These are phyloP conservation scores for Psilanteris sp. DNA, from an alignment of 1,140 invertebrate species.

Conservation along the genomic window DNA sequence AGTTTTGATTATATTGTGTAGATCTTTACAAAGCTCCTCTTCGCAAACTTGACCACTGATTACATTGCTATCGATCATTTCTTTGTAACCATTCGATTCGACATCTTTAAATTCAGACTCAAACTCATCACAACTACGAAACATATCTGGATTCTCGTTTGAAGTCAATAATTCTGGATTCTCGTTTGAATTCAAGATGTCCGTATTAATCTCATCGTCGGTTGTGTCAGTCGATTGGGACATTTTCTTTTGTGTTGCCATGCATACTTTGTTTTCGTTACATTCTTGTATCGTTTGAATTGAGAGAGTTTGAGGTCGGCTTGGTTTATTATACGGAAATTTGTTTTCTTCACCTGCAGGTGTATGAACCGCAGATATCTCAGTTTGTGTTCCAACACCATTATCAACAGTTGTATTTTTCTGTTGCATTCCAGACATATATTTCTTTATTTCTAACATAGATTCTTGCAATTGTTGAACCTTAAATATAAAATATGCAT, in stretches of 20 bases:
- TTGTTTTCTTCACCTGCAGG: constrained; percentile 80
- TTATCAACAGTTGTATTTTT: constrained; percentile 76
- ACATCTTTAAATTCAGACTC: constrained; percentile 70
- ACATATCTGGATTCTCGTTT: constrained; percentile 72
- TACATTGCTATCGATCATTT: constrained; percentile 67
- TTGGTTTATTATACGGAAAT: constrained; percentile 72
- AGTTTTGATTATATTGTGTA: constrained; percentile 72
- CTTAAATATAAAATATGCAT: constrained; percentile 70
- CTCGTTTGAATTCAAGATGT: constrained; percentile 76
- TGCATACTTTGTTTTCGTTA: constrained; percentile 71
- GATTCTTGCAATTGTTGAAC: constrained; percentile 87
- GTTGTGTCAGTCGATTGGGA: constrained; percentile 76
- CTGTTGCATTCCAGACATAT: constrained; percentile 82
- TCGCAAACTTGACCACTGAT: constrained; percentile 71
- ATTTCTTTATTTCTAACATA: constrained; percentile 87
- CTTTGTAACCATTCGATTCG: constrained; percentile 62
- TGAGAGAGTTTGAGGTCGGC: constrained; percentile 73
- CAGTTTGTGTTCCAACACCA: constrained; percentile 87
- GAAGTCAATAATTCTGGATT: constrained; percentile 68
- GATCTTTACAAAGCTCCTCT: constrained; percentile 72
- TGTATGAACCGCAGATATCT: constrained; percentile 87
- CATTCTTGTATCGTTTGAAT: constrained; percentile 76
- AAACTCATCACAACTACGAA: constrained; percentile 74
- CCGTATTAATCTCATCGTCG: constrained; percentile 76
- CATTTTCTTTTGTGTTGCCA: constrained; percentile 70